These are phyloP conservation scores for Drosophila kepulauana DNA, from an alignment of 1,140 invertebrate genomes.

Conservation along the genomic window DNA sequence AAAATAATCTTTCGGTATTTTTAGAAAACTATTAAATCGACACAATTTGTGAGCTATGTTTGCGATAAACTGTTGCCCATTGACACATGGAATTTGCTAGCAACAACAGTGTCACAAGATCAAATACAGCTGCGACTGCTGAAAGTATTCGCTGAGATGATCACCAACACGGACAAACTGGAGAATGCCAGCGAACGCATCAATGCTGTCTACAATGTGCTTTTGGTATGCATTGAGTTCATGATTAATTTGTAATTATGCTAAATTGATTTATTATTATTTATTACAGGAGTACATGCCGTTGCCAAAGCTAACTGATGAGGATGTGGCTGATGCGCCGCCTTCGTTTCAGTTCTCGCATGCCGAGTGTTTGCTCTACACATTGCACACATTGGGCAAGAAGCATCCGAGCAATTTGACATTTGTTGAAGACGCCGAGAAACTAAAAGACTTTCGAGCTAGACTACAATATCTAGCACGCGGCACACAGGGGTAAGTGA, in stretches of 20 bases:
- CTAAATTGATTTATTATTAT: conserved; percentile 4
- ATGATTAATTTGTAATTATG: not conserved
- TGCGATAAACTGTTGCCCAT: conserved; percentile 93
- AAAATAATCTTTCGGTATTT: conserved; percentile 82
- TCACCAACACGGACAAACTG: conserved; percentile 90
- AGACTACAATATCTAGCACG: conserved; percentile 96
- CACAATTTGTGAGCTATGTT: conserved; percentile 94
- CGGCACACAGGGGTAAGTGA: conserved; percentile 91
- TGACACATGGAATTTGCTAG: conserved; percentile 87
- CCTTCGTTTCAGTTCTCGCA: conserved; percentile 96
- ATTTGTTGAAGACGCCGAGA: conserved; percentile 91
- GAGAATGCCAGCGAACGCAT: conserved; percentile 91
- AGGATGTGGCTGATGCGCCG: conserved; percentile 86
- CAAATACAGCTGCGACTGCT: conserved; percentile 93
- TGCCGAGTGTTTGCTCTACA: conserved; percentile 96
- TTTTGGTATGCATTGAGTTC: conserved; percentile 89
- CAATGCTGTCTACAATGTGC: conserved; percentile 90
- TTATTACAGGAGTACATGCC: conserved; percentile 89
- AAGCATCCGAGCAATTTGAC: conserved; percentile 90
- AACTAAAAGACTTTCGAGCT: conserved; percentile 94
- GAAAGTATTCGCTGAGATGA: conserved; percentile 94
- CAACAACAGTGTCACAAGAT: conserved; percentile 87
- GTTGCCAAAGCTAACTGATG: conserved; percentile 90
- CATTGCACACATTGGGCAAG: conserved; percentile 94
- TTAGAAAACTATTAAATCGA: conserved; percentile 94